Percentiles rank a stretch among this genome's conserved stretches.
These are phyloP conservation scores for Taxidea taxus DNA, from an alignment of 2,113 vertebrate species.

Conservation along the genomic window DNA sequence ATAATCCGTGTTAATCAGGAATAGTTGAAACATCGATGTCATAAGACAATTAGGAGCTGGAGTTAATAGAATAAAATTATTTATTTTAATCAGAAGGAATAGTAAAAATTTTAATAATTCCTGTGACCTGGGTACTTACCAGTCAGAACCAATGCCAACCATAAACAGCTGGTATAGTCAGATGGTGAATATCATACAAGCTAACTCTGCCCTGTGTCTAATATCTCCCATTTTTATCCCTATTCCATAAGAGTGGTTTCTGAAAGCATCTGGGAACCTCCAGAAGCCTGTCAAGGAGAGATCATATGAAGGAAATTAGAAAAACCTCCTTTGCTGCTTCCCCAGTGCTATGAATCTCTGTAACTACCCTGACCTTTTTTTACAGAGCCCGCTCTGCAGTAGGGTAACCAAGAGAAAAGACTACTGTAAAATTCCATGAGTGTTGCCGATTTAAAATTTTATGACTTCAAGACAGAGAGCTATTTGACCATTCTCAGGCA, in stretches of 20 bases:
- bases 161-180: not conserved
- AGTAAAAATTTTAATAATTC: not conserved
- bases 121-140: not conserved
- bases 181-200: not conserved
- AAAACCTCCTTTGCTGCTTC: not conserved
- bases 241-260: not conserved
- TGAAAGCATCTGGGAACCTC: not conserved
- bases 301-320: not conserved
- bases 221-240: not conserved
- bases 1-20: not conserved
- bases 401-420: not conserved
- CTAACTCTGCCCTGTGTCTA: not conserved
- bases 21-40: not conserved
- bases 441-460: not conserved
- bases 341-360: not conserved
- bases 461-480: not conserved
- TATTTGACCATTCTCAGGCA: not conserved
- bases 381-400: not conserved
- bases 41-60: not conserved
- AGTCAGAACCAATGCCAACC: not conserved
- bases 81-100: not conserved
- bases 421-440: not conserved
- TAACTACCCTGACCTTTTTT: not conserved
- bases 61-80: conserved; percentile 4
- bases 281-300: not conserved